phyloP scores from a whole-genome alignment of 2,113 vertebrate genomes.

The Phasianus colchicus region DNA sequence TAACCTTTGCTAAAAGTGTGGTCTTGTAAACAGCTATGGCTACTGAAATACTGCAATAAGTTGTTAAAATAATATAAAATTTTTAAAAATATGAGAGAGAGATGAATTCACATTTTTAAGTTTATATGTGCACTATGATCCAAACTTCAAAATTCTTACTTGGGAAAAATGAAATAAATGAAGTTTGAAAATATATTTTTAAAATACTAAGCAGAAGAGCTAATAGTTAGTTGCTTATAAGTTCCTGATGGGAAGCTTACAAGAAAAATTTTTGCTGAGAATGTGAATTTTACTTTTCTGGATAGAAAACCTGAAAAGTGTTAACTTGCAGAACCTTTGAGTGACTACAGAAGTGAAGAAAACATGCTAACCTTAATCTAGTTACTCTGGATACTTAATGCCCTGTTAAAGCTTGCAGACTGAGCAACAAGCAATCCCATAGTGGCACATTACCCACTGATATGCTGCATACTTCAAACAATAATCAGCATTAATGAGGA shows the following conservation, averaged over 20 bases:
- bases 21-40: not conserved
- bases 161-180: not conserved
- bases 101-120: fast-evolving
- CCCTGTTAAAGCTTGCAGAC: not conserved
- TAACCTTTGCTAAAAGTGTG: not conserved
- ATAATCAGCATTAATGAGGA: not conserved
- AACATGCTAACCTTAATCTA: not conserved
- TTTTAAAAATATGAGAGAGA: not conserved
- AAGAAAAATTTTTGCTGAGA: not conserved
- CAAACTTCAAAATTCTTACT: not conserved
- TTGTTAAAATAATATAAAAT: not conserved
- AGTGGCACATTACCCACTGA: no score
- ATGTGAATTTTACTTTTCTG: not conserved
- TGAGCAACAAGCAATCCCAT: not conserved
- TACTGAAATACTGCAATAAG: not conserved
- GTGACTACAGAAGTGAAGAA: not conserved
- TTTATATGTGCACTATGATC: not conserved
- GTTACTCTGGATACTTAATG: not conserved
- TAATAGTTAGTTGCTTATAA: not conserved
- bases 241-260: not conserved
- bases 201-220: not conserved
- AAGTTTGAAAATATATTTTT: not conserved
- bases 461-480: not conserved
- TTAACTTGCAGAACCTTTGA: not conserved
- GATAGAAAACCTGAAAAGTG: not conserved